Conservation (phyloP, 2,888 invertebrate species). For the Panzeria rudis region DNA sequence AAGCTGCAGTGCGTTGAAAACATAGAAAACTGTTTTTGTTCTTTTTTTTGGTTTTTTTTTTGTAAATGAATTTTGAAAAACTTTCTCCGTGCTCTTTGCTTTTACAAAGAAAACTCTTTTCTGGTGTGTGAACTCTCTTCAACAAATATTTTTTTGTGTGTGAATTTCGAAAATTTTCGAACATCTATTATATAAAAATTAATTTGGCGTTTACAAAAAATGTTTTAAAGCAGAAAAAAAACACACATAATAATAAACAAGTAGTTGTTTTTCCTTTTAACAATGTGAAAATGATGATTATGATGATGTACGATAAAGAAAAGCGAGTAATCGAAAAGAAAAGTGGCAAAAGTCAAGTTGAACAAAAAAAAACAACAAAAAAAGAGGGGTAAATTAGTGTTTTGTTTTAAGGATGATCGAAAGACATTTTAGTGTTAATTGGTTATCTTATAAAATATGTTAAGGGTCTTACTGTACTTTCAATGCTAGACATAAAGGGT, state of each 20-base stretch:
- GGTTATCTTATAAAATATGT: not conserved
- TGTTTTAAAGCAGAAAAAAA: too few species aligned
- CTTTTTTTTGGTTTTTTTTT: conserved; percentile 12
- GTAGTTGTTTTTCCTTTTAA: conserved; percentile 69
- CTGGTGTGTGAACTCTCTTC: not conserved
- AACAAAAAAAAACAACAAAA: conserved; percentile 14
- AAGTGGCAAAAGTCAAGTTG: conserved; percentile 45
- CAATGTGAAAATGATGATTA: conserved; percentile 53
- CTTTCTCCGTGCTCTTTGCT: conserved; percentile 4
- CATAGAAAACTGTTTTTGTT: not conserved
- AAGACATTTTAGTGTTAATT: not conserved
- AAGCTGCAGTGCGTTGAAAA: not conserved
- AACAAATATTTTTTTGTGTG: not conserved
- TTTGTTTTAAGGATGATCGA: conserved; percentile 22
- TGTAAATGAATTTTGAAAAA: conserved; percentile 36
- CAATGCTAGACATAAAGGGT: too few species aligned
- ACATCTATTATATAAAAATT: conserved; percentile 59
- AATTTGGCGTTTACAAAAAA: conserved; percentile 31
- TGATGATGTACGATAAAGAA: conserved; percentile 39
- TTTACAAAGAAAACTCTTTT: not conserved
- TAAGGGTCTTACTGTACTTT: not conserved
- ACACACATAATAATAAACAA: conserved; percentile 67
- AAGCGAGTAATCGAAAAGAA: conserved; percentile 42
- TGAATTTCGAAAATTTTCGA: conserved; percentile 55
- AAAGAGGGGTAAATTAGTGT: conserved; percentile 39